phyloP scores from a whole-genome alignment of 2,797 vertebrate species.

The Coregonus sp. region DNA sequence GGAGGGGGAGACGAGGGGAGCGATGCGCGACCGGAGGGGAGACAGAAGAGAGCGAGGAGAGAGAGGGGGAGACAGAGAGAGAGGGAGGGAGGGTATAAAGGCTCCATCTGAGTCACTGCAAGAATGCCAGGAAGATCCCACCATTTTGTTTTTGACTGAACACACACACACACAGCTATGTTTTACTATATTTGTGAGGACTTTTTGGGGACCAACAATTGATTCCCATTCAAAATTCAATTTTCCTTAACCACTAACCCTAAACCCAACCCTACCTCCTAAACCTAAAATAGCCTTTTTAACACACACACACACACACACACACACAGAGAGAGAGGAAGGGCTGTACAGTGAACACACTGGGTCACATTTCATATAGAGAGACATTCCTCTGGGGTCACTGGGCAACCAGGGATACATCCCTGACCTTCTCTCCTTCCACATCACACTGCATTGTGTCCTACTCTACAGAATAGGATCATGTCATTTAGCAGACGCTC shows the following conservation, averaged over 20 bases:
- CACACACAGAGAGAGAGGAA: background rate
- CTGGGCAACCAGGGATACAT: background rate
- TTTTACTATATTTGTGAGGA: too few species aligned
- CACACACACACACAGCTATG: background rate
- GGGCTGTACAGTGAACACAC: background rate
- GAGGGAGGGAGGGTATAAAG: too few species aligned
- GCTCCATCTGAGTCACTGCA: background rate
- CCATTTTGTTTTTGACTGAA: constrained; percentile 20
- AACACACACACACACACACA: too few species aligned
- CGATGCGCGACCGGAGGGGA: too few species aligned
- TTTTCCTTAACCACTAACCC: too few species aligned
- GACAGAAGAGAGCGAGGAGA: too few species aligned
- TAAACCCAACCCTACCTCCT: too few species aligned
- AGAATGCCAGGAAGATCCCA: constrained; percentile 33
- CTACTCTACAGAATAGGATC: background rate
- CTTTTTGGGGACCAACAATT: too few species aligned
- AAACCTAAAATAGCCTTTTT: too few species aligned
- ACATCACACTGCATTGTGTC: background rate
- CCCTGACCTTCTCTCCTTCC: background rate
- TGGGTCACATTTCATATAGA: background rate
- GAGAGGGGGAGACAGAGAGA: too few species aligned
- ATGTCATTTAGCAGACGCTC: background rate
- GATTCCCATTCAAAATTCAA: too few species aligned
- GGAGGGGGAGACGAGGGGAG: too few species aligned
- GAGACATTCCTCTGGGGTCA: background rate